Evolutionary conservation across 2,797 vertebrate genomes (phyloP).

Genomic region (Peromyscus eremicus): DNA sequence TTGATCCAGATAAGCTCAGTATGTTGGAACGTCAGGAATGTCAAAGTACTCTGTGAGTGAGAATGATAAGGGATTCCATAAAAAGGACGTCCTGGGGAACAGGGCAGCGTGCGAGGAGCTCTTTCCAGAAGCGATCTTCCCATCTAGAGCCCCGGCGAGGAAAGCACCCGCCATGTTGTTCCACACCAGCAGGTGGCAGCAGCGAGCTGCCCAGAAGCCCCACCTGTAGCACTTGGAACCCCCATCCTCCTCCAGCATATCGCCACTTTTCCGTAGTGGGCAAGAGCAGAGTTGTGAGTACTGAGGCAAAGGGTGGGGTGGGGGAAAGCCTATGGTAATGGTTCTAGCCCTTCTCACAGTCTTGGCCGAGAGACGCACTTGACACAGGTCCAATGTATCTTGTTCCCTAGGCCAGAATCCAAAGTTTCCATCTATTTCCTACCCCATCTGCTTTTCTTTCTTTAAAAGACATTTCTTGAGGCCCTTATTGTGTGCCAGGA

Average conservation of each 20-base stretch:
- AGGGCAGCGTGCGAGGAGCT: not conserved
- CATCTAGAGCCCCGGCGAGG: not conserved
- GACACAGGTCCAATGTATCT: slow-evolving; percentile 1
- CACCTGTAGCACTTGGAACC: too few relatives aligned
- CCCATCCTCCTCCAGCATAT: rapidly evolving
- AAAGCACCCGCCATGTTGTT: not conserved
- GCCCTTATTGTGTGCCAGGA: not conserved
- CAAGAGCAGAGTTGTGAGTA: not conserved
- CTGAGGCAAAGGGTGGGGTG: not conserved
- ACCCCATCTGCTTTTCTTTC: not conserved
- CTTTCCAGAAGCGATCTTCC: not conserved
- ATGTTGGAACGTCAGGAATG: not conserved
- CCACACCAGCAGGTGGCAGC: slow-evolving; percentile 68
- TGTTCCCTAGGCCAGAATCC: not conserved
- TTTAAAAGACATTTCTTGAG: slow-evolving; percentile 26
- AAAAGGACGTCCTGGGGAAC: not conserved
- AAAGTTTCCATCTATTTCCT: not conserved
- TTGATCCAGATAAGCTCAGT: not conserved
- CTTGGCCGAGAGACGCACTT: slow-evolving; percentile 30
- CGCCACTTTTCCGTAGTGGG: not conserved
- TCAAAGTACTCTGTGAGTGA: not conserved
- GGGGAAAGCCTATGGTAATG: not conserved
- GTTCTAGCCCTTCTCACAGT: not conserved
- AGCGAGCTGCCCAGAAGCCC: slow-evolving; percentile 10
- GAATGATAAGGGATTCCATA: not conserved